Percentiles rank a stretch among this genome's conserved stretches.
Conservation (phyloP, 2,797 vertebrate species). For the Coccyzus lansbergi region DNA sequence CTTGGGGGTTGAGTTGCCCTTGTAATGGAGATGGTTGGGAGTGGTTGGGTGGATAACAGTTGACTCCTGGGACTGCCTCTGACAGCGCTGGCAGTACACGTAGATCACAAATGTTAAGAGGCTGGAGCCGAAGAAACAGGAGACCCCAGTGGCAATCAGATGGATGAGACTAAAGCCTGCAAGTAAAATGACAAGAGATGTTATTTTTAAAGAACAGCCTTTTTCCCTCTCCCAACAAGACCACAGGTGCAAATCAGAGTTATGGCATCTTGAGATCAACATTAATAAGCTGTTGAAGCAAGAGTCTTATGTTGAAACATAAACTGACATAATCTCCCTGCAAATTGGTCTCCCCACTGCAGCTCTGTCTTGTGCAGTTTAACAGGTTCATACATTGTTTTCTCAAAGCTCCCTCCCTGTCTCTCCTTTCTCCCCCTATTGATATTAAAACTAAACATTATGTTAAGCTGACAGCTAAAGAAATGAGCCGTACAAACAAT, state of each 20-base stretch:
- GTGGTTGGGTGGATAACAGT: constrained; percentile 89
- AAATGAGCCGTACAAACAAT: constrained; percentile 68
- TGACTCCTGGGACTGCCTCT: constrained; percentile 93
- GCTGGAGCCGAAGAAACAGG: constrained; percentile 95
- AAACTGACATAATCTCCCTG: constrained; percentile 50
- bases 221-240: constrained; percentile 16
- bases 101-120: constrained; percentile 95
- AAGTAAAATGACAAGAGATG: constrained; percentile 32
- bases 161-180: constrained; percentile 95
- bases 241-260: constrained; percentile 53
- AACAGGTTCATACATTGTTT: constrained; percentile 61
- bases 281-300: constrained; percentile 53
- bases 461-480: constrained; percentile 72
- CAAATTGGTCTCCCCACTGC: constrained; percentile 27
- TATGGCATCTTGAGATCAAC: constrained; percentile 1
- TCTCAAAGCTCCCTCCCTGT: constrained; percentile 54
- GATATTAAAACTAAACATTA: constrained; percentile 72
- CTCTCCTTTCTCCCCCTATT: constrained; percentile 53
- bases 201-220: constrained; percentile 16
- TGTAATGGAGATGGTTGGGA: constrained; percentile 91
- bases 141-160: constrained; percentile 93
- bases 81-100: constrained; percentile 92
- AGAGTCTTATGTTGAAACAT: constrained; percentile 12
- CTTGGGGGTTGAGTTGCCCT: constrained; percentile 90
- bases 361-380: constrained; percentile 54